Evolutionary conservation across 2,113 vertebrate species (phyloP).

Genomic region (Anseranas semipalmata): DNA sequence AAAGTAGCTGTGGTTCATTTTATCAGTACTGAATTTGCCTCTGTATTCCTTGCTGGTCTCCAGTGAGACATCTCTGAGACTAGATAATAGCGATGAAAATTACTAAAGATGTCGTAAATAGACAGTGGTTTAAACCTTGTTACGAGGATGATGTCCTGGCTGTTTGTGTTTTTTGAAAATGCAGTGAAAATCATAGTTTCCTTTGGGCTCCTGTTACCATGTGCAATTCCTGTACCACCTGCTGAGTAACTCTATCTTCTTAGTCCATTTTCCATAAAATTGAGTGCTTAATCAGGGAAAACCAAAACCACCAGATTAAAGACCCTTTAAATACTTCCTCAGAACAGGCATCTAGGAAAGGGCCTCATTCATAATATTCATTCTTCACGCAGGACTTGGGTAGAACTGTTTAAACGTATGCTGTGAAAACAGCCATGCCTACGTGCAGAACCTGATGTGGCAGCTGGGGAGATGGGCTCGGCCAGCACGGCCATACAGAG

Average conservation of each 20-base stretch:
- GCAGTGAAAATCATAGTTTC: not conserved
- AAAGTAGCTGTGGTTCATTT: not conserved
- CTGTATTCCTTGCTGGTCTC: not conserved
- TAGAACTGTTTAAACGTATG: not conserved
- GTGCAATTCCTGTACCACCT: not conserved
- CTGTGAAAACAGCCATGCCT: not conserved
- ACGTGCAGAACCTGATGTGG: conserved; percentile 31
- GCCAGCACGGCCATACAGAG: not conserved
- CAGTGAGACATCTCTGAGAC: not conserved
- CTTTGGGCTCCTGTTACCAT: not conserved
- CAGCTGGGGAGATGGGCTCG: not conserved
- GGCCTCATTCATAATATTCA: not conserved
- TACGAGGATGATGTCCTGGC: not conserved
- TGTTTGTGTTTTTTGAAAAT: not conserved
- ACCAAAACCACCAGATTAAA: not conserved
- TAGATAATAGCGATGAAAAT: not conserved
- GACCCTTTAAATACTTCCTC: not conserved
- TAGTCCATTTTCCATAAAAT: not conserved
- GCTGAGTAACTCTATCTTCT: not conserved
- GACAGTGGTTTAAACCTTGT: not conserved
- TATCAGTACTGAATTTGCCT: not conserved
- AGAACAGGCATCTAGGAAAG: not conserved
- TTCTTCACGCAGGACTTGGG: not conserved
- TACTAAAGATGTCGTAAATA: not conserved
- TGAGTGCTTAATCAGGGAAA: not conserved